These are phyloP conservation scores for Protobothrops flavoviridis DNA, from an alignment of 2,113 vertebrate genomes.

Conservation along the genomic window DNA sequence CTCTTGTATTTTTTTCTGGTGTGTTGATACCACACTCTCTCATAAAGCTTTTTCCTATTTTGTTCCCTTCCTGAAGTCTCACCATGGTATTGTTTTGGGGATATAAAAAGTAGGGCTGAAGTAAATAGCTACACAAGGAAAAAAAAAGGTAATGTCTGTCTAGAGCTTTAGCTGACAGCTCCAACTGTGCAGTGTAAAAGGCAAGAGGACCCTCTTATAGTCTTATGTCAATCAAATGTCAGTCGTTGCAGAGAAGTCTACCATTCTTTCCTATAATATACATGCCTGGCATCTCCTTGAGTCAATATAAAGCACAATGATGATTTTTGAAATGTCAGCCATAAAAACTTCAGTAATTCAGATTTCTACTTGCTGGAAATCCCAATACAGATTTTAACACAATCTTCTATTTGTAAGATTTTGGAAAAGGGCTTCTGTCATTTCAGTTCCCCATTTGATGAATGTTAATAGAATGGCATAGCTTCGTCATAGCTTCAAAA, in stretches of 20 bases:
- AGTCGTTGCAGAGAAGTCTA: constrained; percentile 27
- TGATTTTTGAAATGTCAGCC: constrained; percentile 8
- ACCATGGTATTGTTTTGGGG: neutral
- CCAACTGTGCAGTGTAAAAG: constrained; percentile 21
- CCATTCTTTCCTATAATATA: neutral
- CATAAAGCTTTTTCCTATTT: neutral
- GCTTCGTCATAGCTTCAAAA: neutral
- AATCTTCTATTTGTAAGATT: neutral
- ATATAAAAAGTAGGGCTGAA: neutral
- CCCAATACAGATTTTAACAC: neutral
- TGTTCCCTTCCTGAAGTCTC: neutral
- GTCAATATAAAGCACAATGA: neutral
- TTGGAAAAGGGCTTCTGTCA: neutral
- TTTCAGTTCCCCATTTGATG: neutral
- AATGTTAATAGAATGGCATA: neutral
- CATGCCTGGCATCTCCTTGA: neutral
- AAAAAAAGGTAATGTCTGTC: neutral
- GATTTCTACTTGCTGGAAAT: neutral
- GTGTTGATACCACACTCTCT: neutral
- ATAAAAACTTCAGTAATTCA: constrained; percentile 13
- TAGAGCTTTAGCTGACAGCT: constrained; percentile 25
- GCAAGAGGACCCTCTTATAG: constrained; percentile 8
- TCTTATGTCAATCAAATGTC: constrained; percentile 31
- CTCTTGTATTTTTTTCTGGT: neutral
- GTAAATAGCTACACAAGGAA: constrained; percentile 8